Conservation (phyloP, 2,888 invertebrate genomes). For the Metallyticus violacea region DNA sequence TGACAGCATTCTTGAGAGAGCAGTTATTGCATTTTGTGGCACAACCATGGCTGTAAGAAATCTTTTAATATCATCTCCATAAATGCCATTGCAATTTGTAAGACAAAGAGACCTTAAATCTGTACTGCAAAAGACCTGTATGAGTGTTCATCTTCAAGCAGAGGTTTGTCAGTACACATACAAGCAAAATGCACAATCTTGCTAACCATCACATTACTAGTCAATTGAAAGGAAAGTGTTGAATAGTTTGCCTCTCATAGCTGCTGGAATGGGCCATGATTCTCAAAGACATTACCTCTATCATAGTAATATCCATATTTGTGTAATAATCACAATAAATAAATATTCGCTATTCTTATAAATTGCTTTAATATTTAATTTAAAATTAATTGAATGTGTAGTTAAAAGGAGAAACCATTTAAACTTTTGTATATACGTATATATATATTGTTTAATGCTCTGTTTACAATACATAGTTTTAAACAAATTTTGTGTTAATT, state of each 20-base stretch:
- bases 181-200: not conserved
- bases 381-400: constrained; percentile 15
- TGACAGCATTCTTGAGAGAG: not conserved
- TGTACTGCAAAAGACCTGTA: not conserved
- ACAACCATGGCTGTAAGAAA: constrained; percentile 22
- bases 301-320: not conserved
- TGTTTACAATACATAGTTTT: not conserved
- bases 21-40: not conserved
- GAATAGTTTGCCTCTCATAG: not conserved
- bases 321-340: not conserved
- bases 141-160: too few relatives aligned
- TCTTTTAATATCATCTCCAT: not conserved
- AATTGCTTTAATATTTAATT: constrained; percentile 24
- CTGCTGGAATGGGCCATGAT: not conserved
- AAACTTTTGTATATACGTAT: not conserved
- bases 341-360: not conserved
- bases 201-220: not conserved
- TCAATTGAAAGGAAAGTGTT: not conserved
- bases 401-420: not conserved
- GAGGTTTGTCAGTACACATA: not conserved
- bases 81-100: not conserved
- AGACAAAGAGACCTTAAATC: not conserved
- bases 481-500: not conserved
- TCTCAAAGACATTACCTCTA: not conserved
- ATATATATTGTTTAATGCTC: not conserved